Evolutionary conservation across 2,797 vertebrate genomes (phyloP).

Genomic region (Xiphorhynchus erythropygius): DNA sequence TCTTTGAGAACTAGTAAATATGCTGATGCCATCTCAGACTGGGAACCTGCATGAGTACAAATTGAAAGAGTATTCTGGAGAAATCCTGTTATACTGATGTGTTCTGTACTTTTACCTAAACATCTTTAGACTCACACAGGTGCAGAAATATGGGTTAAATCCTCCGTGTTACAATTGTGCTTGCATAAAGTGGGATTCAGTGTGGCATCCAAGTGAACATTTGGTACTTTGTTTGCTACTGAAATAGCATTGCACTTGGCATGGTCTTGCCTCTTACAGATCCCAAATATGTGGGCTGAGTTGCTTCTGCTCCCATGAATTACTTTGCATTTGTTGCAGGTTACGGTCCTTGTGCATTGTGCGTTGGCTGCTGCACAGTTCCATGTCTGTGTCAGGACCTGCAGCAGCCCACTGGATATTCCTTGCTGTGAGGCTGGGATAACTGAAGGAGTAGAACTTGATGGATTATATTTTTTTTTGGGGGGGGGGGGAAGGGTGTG

Average conservation of each 20-base stretch:
- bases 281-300: neutral
- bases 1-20: neutral
- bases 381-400: neutral
- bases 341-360: neutral
- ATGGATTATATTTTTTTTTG: neutral
- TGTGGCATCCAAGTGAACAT: rapidly evolving
- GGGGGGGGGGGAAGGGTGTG: neutral
- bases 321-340: neutral
- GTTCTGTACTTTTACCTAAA: neutral
- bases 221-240: rapidly evolving
- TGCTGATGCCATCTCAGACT: neutral
- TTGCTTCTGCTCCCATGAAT: neutral
- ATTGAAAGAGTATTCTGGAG: neutral
- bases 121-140: neutral
- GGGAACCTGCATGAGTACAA: neutral
- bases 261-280: neutral
- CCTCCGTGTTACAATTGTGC: rapidly evolving
- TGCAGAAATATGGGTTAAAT: neutral
- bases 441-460: neutral
- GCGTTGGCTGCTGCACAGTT: neutral
- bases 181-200: neutral
- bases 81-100: neutral
- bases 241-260: neutral
- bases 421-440: neutral
- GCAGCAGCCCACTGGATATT: neutral